A percentile compares a stretch with the other conserved stretches of the same genome.
Evolutionary conservation across 2,888 invertebrate genomes (phyloP).

Genomic region (Athripsodes cinereus): DNA sequence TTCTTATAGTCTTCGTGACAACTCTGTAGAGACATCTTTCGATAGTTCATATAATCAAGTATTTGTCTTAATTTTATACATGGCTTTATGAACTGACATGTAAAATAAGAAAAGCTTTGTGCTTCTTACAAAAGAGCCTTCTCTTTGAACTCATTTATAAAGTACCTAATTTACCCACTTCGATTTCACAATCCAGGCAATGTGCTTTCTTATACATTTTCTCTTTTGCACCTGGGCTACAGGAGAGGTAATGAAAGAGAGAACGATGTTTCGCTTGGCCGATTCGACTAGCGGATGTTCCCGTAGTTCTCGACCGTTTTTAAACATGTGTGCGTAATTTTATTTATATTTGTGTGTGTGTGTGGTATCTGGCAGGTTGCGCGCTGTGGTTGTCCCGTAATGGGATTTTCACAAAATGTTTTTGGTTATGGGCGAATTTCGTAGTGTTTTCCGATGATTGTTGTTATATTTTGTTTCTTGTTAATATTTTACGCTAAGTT

Average conservation of each 20-base stretch:
- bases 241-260: conserved; percentile 7
- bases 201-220: not conserved
- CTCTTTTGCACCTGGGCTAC: not conserved
- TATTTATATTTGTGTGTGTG: conserved; percentile 17
- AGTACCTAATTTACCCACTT: not conserved
- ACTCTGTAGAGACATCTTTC: too few relatives aligned
- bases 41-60: too few relatives aligned
- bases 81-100: too few relatives aligned
- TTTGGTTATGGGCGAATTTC: conserved; percentile 22
- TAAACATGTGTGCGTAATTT: conserved; percentile 6
- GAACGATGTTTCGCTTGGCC: conserved; percentile 1
- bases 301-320: conserved; percentile 16
- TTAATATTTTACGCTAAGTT: conserved; percentile 9
- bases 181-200: conserved; percentile 1
- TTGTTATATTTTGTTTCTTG: conserved; percentile 10
- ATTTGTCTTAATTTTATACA: too few relatives aligned
- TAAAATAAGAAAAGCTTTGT: too few relatives aligned
- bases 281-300: conserved; percentile 20
- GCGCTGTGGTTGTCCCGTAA: conserved; percentile 19
- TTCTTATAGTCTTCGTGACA: too few relatives aligned
- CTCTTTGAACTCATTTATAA: not conserved
- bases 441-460: conserved; percentile 23
- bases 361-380: conserved; percentile 13
- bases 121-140: not conserved
- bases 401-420: conserved; percentile 19